Base-by-base conservation (phyloP, 2,113 vertebrate genomes). In the Chrysemys picta region DNA sequence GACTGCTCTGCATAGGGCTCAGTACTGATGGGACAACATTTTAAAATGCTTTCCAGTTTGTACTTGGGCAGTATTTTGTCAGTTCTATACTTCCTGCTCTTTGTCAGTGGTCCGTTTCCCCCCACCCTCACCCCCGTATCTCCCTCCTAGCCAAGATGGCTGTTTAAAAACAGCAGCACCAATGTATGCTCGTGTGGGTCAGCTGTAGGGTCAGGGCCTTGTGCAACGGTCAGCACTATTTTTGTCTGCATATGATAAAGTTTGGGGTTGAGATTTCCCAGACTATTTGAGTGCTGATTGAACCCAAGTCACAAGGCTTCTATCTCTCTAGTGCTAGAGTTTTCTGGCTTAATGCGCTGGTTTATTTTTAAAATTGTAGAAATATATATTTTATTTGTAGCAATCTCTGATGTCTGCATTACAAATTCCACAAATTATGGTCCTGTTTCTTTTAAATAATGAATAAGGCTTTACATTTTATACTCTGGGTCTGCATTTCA, bases 401-500 rank as follows among this genome's bases (percentile, higher is more conserved):
- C 25, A 49, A 82, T 90, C 89, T 65, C 84, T 91, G 50, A 83
- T 85, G 86, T 45, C 45, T 81, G 52, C 84, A 93, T 96, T 95
- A 91, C 69, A 87, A 89, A 93, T 97, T 95, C 47, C 83, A 94
- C 78, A 91, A 96, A 89, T 52, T 54, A 83, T 27, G 56, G 11
- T 16, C 6, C 91, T 96, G 82, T 80, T 93, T 92, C 94, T 91
- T 93, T 93, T 96, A 96, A 97, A 97, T 97, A 97, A 98, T 97
- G 85, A 62, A 97, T 97, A 90, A 96, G 84, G 52, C 3, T 91
- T 95, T 94, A 88, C 85, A 35, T 83, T 81, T 92, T 93, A 85
- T 88, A 93, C 85, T 95, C 95, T 75, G 52, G 54, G 84, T 65
- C 93, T 94, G 94, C 93, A 95, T 96, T 89, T 93, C 90, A 95